Percentiles rank a stretch among this genome's conserved stretches.
Conservation (phyloP, 2,113 vertebrate species). For the Sturnira hondurensis region DNA sequence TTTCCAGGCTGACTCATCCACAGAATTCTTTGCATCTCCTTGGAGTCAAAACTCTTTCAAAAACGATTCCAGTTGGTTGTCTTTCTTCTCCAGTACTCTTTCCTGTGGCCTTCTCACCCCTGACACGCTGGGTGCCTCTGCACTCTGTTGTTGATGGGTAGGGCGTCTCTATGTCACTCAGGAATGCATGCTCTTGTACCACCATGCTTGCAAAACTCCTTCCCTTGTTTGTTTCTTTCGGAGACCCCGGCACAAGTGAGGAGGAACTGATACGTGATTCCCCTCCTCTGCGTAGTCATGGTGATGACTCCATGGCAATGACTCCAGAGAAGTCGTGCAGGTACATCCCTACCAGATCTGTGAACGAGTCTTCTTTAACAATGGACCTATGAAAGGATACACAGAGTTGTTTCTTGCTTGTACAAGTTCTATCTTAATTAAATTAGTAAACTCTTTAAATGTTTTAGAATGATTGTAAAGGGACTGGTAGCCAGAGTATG, state of each 20-base stretch:
- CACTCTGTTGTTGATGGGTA: background rate
- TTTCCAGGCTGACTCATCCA: constrained; percentile 39
- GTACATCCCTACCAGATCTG: background rate
- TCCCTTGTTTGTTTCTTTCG: background rate
- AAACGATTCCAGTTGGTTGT: background rate
- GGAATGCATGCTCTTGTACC: background rate
- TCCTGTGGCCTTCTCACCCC: background rate
- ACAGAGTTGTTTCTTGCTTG: background rate
- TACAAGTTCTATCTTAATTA: background rate
- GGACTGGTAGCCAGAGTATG: background rate
- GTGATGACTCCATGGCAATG: background rate
- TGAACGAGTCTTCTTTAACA: background rate
- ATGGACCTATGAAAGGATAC: too few species aligned
- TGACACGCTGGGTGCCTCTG: background rate
- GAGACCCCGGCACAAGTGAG: background rate
- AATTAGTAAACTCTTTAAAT: background rate
- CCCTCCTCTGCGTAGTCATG: background rate
- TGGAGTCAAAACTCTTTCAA: background rate
- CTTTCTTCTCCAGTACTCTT: background rate
- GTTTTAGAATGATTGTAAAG: background rate
- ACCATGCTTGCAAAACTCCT: background rate
- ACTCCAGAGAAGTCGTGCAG: background rate
- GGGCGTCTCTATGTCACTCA: background rate
- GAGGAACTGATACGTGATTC: background rate
- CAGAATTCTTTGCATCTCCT: constrained; percentile 41